Conservation (phyloP, 2,113 vertebrate genomes). For the Geococcyx californianus region DNA sequence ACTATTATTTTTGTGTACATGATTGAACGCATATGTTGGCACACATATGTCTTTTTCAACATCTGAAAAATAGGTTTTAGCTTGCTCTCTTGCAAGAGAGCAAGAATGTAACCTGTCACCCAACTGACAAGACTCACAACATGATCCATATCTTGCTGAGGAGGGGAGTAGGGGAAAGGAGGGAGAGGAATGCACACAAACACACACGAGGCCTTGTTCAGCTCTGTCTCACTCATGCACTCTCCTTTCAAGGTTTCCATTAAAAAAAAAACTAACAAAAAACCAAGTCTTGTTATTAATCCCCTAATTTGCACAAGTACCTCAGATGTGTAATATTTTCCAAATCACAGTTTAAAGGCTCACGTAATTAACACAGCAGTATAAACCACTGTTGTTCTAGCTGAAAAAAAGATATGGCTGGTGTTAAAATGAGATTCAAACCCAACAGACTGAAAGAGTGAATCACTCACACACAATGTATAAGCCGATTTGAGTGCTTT, state of each 20-base stretch:
- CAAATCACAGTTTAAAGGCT: constrained; percentile 41
- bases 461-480: neutral
- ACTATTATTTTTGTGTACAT: neutral
- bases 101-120: neutral
- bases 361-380: constrained; percentile 25
- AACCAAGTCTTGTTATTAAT: constrained; percentile 18
- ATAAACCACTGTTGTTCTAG: constrained; percentile 14
- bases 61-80: neutral
- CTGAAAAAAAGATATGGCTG: neutral
- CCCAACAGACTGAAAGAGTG: neutral
- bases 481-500: constrained; percentile 2
- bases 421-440: neutral
- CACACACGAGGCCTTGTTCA: neutral
- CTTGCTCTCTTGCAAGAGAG: neutral
- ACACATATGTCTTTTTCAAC: neutral
- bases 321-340: constrained; percentile 39
- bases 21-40: neutral
- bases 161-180: neutral
- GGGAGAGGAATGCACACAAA: neutral
- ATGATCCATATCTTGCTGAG: accelerated
- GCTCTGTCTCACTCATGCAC: neutral
- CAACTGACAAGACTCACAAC: neutral
- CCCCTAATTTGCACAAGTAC: constrained; percentile 33
- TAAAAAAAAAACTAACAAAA: neutral
- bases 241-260: neutral